phyloP scores from a whole-genome alignment of 2,113 vertebrate genomes.

The Octodon degus region DNA sequence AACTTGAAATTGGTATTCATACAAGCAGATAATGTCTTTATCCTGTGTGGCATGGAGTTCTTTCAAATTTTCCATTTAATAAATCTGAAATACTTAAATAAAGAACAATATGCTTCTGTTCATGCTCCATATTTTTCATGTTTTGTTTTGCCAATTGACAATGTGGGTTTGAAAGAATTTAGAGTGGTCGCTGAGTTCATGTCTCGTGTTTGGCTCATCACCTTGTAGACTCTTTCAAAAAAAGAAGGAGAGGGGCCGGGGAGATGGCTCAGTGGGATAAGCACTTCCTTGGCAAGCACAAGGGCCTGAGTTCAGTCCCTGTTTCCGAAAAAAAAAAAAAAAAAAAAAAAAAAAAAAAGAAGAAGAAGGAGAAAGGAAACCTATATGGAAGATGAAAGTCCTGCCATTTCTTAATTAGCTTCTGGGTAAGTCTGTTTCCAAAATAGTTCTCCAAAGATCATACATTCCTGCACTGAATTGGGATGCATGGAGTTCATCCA shows the following conservation, averaged over 20 bases:
- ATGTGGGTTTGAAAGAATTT: not conserved
- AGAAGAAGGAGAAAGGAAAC: not conserved
- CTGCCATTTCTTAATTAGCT: not conserved
- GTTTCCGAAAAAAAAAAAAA: no score
- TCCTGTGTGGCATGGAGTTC: not conserved
- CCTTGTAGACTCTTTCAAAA: not conserved
- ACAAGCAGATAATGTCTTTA: conserved; percentile 48
- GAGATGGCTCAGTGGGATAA: no score
- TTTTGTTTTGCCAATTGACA: not conserved
- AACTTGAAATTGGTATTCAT: conserved; percentile 74
- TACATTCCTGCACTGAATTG: not conserved
- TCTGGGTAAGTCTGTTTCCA: not conserved
- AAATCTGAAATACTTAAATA: not conserved
- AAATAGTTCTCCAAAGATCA: not conserved
- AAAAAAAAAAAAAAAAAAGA: no score
- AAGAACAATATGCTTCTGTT: not conserved
- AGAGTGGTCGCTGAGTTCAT: not conserved
- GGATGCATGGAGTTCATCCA: not conserved
- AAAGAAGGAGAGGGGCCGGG: not conserved
- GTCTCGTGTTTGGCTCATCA: not conserved
- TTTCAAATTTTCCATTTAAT: not conserved
- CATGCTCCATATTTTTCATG: not conserved
- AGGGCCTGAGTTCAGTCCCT: no score
- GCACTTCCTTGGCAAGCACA: no score
- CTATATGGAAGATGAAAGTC: not conserved